Percentiles rank a stretch among this genome's conserved stretches.
These are phyloP conservation scores for Lasius platythorax DNA, from an alignment of 2,888 invertebrate species.

Conservation along the genomic window DNA sequence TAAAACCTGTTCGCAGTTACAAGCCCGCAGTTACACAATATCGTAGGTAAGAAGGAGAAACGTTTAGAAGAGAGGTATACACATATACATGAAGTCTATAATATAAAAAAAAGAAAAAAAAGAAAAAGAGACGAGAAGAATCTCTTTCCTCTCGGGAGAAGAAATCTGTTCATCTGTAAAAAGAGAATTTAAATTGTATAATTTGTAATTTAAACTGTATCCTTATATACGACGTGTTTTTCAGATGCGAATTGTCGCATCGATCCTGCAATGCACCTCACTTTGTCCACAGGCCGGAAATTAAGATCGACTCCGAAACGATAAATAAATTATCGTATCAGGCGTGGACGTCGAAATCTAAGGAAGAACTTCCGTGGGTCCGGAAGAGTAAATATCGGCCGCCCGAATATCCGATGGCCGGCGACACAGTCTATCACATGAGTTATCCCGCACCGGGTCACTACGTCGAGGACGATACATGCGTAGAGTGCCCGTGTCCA, in stretches of 20 bases:
- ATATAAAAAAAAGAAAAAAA: neutral
- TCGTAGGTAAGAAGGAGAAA: constrained; percentile 71
- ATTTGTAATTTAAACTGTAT: neutral
- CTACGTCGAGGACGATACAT: constrained; percentile 75
- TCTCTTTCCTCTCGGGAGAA: neutral
- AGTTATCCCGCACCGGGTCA: constrained; percentile 84
- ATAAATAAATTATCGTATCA: constrained; percentile 83
- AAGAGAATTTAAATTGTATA: no score
- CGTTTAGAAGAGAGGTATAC: neutral
- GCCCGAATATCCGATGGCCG: constrained; percentile 79
- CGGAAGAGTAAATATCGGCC: constrained; percentile 76
- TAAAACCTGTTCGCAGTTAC: constrained; percentile 77
- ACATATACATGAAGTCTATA: neutral
- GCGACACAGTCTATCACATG: constrained; percentile 81
- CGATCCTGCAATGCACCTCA: neutral
- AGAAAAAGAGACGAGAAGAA: neutral
- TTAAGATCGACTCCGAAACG: constrained; percentile 82
- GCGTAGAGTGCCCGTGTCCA: constrained; percentile 31
- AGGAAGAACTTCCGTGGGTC: constrained; percentile 81
- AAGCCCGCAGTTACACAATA: constrained; percentile 79
- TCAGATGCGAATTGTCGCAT: neutral
- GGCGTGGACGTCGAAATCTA: constrained; percentile 78
- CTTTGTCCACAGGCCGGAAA: constrained; percentile 72
- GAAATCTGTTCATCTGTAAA: neutral
- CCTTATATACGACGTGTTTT: neutral